Conservation (phyloP, 2,797 vertebrate species). For the Sebastes reedi region DNA sequence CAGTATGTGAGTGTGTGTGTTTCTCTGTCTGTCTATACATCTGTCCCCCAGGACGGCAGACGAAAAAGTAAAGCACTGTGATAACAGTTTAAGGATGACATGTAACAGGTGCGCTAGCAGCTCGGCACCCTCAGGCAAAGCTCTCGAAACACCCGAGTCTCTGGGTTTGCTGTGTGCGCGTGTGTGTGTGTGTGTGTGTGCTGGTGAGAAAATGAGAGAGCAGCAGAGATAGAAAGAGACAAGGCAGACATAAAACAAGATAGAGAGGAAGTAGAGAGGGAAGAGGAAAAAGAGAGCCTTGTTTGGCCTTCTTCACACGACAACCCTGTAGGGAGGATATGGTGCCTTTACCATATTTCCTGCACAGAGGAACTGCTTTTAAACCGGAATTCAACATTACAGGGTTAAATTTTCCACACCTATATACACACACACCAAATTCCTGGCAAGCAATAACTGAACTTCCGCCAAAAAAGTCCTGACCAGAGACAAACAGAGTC, state of each 20-base stretch:
- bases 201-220: neutral
- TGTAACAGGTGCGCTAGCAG: constrained; percentile 49
- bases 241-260: constrained; percentile 5
- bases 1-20: neutral
- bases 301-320: constrained; percentile 31
- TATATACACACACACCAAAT: constrained; percentile 15
- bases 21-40: constrained; percentile 12
- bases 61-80: neutral
- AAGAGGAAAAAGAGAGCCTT: constrained; percentile 11
- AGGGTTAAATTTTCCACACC: constrained; percentile 32
- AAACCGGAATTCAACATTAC: constrained; percentile 30
- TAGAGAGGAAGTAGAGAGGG: constrained; percentile 1
- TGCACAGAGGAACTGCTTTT: constrained; percentile 33
- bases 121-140: constrained; percentile 16
- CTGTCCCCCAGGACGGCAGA: neutral
- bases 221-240: neutral
- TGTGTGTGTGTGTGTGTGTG: constrained; percentile 2
- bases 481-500: constrained; percentile 38
- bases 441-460: constrained; percentile 26
- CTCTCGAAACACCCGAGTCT: constrained; percentile 28
- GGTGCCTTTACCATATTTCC: constrained; percentile 44
- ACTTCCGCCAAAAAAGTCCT: constrained; percentile 10
- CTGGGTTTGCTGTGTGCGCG: neutral
- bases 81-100: constrained; percentile 20
- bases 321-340: constrained; percentile 51